Conservation (phyloP, 2,797 vertebrate genomes). For the Gymnothorax reevesii region DNA sequence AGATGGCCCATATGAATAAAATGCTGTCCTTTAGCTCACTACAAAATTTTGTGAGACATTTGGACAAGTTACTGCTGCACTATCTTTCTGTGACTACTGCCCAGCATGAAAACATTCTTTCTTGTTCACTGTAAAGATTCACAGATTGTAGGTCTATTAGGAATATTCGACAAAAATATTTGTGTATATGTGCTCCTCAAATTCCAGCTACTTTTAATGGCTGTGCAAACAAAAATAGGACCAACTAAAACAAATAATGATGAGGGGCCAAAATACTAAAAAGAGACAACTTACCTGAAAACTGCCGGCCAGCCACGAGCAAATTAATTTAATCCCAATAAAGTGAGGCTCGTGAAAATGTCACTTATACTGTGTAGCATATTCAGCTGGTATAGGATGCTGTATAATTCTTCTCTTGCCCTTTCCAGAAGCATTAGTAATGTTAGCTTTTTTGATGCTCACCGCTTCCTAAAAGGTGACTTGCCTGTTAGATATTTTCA, state of each 20-base stretch:
- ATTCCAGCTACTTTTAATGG: not conserved
- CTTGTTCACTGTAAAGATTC: not conserved
- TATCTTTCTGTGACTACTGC: not conserved
- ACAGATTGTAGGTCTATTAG: not conserved
- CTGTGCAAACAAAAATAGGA: not conserved
- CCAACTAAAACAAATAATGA: not conserved
- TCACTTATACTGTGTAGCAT: not conserved
- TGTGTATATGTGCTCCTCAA: not conserved
- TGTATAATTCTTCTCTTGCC: not conserved
- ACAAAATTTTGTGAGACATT: not conserved
- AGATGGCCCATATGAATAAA: not conserved
- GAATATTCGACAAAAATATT: not conserved
- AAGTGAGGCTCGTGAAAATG: not conserved
- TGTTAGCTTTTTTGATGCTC: not conserved
- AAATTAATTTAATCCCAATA: not conserved
- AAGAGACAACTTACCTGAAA: not conserved
- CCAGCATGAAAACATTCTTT: not conserved
- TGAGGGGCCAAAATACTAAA: not conserved
- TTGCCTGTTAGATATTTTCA: not conserved
- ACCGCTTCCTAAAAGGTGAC: not conserved
- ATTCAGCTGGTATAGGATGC: not conserved
- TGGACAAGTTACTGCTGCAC: not conserved
- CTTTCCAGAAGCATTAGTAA: not conserved
- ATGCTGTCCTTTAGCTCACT: not conserved
- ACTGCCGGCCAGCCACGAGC: not conserved